Conservation (phyloP, 2,113 vertebrate species). For the Martes martes region DNA sequence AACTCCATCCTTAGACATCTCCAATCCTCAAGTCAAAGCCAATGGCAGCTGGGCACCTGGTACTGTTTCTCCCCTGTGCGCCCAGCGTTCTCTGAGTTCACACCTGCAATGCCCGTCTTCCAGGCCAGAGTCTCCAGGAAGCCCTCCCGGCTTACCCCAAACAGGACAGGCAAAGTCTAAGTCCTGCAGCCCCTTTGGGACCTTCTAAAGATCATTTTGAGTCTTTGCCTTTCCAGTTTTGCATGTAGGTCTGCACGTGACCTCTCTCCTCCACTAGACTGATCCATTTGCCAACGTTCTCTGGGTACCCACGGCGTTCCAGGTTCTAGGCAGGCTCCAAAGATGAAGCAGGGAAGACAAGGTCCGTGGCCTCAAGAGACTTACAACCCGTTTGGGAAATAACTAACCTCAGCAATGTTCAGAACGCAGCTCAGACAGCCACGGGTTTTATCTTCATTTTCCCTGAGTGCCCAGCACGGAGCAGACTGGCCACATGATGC, state of each 20-base stretch:
- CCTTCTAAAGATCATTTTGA: accelerated
- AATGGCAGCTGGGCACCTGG: neutral
- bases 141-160: neutral
- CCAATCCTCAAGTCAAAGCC: neutral
- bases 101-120: neutral
- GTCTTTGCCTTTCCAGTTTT: neutral
- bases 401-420: neutral
- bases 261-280: neutral
- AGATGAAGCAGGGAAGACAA: neutral
- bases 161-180: neutral
- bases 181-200: neutral
- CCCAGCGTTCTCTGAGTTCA: neutral
- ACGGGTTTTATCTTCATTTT: neutral
- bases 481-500: neutral
- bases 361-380: neutral
- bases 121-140: neutral
- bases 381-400: neutral
- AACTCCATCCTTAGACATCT: neutral
- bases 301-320: neutral
- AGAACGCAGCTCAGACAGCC: neutral
- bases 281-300: neutral
- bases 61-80: neutral
- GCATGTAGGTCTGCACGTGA: neutral
- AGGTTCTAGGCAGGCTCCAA: neutral
- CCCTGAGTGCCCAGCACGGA: neutral